phyloP scores from a whole-genome alignment of 2,797 vertebrate species.

The Steatocranus sp. region DNA sequence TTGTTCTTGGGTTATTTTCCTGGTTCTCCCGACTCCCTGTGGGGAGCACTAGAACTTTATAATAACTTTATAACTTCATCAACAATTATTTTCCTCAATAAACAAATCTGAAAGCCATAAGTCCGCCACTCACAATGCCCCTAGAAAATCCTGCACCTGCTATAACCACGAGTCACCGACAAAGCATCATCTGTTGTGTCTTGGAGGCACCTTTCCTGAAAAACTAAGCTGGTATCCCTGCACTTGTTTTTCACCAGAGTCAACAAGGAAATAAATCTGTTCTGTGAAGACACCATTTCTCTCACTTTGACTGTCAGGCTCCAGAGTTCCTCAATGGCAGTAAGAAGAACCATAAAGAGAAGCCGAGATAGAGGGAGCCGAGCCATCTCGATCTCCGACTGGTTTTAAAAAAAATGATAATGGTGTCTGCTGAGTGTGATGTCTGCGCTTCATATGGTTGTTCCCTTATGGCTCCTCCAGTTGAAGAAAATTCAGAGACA shows the following conservation, averaged over 20 bases:
- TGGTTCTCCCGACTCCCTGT: background rate
- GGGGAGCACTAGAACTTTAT: background rate
- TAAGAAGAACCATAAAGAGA: background rate
- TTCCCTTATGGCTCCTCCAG: background rate
- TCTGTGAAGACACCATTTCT: background rate
- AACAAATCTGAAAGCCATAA: background rate
- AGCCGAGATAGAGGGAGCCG: fast-evolving
- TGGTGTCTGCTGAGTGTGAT: background rate
- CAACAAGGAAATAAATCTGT: background rate
- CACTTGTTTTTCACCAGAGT: background rate
- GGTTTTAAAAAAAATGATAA: background rate
- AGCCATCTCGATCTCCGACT: background rate
- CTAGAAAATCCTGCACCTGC: background rate
- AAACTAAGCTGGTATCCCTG: background rate
- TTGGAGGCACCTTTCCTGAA: background rate
- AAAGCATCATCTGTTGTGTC: background rate
- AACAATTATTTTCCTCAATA: background rate
- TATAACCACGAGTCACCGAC: background rate
- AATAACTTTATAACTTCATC: background rate
- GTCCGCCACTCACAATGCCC: background rate
- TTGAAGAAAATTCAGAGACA: background rate
- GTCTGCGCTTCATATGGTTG: background rate
- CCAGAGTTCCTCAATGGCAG: background rate
- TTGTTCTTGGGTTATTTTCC: background rate
- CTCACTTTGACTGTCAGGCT: background rate